These are phyloP conservation scores for Distichodus sexfasciatus DNA, from an alignment of 2,797 vertebrate species.

Conservation along the genomic window DNA sequence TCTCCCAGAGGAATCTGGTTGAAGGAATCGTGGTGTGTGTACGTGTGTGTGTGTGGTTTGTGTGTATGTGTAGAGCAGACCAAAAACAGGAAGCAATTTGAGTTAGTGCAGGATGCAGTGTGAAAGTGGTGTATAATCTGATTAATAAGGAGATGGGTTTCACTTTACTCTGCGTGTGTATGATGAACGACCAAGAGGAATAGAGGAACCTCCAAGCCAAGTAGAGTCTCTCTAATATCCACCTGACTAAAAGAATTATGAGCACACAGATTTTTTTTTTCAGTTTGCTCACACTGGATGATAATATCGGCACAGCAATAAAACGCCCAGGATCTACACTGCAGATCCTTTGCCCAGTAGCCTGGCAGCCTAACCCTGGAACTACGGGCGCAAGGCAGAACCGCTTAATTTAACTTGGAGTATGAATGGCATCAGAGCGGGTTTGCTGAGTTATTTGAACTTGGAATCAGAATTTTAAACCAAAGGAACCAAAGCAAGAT, in stretches of 20 bases:
- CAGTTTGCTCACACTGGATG: too few relatives aligned
- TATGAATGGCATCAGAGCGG: too few relatives aligned
- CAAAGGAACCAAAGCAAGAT: slow-evolving; percentile 1
- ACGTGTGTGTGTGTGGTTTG: slow-evolving; percentile 4
- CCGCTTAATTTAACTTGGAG: too few relatives aligned
- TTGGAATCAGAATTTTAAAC: neutral
- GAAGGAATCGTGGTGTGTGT: slow-evolving; percentile 21
- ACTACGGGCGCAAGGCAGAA: too few relatives aligned
- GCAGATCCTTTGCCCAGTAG: too few relatives aligned
- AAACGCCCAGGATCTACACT: too few relatives aligned
- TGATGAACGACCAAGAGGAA: slow-evolving; percentile 8
- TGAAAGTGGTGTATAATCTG: slow-evolving; percentile 42
- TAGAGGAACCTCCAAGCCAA: slow-evolving; percentile 19
- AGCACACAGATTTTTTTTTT: neutral
- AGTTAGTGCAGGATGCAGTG: slow-evolving; percentile 26
- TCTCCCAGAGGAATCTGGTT: too few relatives aligned
- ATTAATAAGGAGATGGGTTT: slow-evolving; percentile 47
- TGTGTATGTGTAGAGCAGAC: slow-evolving; percentile 1
- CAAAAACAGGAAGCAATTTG: slow-evolving; percentile 36
- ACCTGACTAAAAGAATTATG: neutral
- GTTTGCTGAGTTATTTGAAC: too few relatives aligned
- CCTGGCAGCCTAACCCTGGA: too few relatives aligned
- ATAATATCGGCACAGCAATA: too few relatives aligned
- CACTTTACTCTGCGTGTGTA: slow-evolving; percentile 11
- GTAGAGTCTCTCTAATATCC: neutral